Evolutionary conservation across 2,113 vertebrate species (phyloP).

Genomic region (Anthoscopus minutus): DNA sequence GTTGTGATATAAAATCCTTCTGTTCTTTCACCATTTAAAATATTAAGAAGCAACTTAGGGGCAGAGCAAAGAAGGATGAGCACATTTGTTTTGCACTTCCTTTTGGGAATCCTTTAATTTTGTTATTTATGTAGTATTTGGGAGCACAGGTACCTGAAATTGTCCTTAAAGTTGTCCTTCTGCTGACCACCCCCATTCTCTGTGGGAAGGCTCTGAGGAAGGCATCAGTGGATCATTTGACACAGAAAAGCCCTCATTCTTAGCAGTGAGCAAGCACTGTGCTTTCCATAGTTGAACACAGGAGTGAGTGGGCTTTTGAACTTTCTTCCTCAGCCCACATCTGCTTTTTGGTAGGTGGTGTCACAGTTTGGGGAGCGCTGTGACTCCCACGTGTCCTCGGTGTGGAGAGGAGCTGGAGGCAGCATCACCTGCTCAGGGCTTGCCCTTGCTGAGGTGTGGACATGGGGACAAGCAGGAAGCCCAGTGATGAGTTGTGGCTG

Average conservation of each 20-base stretch:
- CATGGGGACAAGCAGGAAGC: background rate
- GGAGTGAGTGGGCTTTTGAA: background rate
- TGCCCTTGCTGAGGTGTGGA: background rate
- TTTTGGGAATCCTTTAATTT: background rate
- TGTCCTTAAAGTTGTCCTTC: background rate
- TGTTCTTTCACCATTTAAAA: background rate
- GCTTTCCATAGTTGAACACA: background rate
- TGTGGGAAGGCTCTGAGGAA: background rate
- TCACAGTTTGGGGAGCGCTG: background rate
- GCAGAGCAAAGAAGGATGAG: background rate
- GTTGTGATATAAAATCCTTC: background rate
- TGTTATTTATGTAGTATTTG: background rate
- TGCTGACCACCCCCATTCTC: background rate
- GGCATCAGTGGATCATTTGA: background rate
- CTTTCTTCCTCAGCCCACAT: background rate
- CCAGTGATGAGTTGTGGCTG: background rate
- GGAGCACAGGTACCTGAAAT: background rate
- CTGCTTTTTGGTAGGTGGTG: background rate
- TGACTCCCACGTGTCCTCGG: background rate
- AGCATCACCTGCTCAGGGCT: accelerated
- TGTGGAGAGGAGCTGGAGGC: background rate
- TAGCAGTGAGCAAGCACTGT: background rate
- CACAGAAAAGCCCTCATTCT: background rate
- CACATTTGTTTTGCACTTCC: background rate
- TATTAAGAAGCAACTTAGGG: background rate